phyloP scores from a whole-genome alignment of 1,140 invertebrate genomes.

The Cecropterus lyciades region DNA sequence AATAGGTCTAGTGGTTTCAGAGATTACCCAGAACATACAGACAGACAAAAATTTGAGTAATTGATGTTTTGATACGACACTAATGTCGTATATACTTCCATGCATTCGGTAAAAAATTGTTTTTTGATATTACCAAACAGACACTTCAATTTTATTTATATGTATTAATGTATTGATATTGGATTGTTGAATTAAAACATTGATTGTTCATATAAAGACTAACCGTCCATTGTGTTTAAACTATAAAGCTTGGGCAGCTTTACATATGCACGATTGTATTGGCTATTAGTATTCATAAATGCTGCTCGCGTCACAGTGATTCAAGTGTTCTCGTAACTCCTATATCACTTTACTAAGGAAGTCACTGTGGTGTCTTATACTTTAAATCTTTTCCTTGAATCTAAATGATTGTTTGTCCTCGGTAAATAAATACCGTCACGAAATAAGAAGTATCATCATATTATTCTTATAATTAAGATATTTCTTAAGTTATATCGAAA shows the following conservation, averaged over 20 bases:
- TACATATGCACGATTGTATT: slow-evolving; percentile 25
- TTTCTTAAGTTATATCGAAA: not conserved
- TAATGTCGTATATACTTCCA: too few species aligned
- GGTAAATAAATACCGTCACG: slow-evolving; percentile 2
- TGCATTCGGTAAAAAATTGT: too few species aligned
- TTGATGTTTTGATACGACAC: too few species aligned
- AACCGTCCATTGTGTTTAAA: slow-evolving; percentile 6
- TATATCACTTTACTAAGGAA: slow-evolving; percentile 25
- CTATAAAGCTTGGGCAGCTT: slow-evolving; percentile 23
- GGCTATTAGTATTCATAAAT: slow-evolving; percentile 32
- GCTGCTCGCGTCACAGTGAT: slow-evolving; percentile 25
- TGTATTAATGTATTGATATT: not conserved
- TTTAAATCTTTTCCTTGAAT: slow-evolving; percentile 17
- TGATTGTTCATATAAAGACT: not conserved
- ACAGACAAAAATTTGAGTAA: too few species aligned
- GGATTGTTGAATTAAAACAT: slow-evolving; percentile 27
- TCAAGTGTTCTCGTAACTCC: slow-evolving; percentile 34
- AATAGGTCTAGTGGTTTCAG: too few species aligned
- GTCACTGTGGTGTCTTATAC: slow-evolving; percentile 15
- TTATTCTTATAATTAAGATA: not conserved
- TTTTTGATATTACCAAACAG: too few species aligned
- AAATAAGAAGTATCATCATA: not conserved
- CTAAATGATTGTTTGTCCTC: not conserved
- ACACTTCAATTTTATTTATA: too few species aligned
- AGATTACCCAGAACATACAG: too few species aligned